A percentile compares a stretch with the other conserved stretches of the same genome.
Evolutionary conservation across 2,113 vertebrate species (phyloP).

Genomic region (Silurus glanis): DNA sequence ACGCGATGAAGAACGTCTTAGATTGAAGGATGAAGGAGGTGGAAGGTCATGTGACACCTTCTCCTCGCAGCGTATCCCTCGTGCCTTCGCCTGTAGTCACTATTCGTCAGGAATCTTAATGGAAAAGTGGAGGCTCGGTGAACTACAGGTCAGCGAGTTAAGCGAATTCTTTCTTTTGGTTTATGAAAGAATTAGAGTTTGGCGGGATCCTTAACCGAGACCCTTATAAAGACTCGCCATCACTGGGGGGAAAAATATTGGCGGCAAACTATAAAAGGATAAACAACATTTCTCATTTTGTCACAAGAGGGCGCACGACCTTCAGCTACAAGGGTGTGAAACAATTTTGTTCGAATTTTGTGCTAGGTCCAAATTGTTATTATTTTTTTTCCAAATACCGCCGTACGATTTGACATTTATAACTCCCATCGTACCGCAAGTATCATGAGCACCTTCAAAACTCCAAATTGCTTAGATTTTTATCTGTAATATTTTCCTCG

Average conservation of each 20-base stretch:
- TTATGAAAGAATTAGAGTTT: neutral
- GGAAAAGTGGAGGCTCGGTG: neutral
- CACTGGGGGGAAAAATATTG: neutral
- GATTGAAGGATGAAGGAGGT: neutral
- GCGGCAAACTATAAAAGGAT: too few species aligned
- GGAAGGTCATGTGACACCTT: neutral
- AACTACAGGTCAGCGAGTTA: neutral
- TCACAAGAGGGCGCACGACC: neutral
- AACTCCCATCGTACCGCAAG: neutral
- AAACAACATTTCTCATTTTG: neutral
- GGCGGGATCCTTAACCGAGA: neutral
- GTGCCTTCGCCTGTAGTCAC: neutral
- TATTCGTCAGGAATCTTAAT: neutral
- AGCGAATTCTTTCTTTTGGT: neutral
- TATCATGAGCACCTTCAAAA: neutral
- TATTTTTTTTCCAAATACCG: neutral
- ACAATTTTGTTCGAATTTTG: neutral
- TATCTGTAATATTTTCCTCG: neutral
- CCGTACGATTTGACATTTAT: neutral
- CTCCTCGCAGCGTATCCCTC: neutral
- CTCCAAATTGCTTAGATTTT: neutral
- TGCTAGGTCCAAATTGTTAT: neutral
- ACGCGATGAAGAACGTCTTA: neutral
- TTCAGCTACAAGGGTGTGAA: too few species aligned
- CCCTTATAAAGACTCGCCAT: neutral